Base-by-base conservation (phyloP, 2,113 vertebrate species). In the Apodemus speciosus region DNA sequence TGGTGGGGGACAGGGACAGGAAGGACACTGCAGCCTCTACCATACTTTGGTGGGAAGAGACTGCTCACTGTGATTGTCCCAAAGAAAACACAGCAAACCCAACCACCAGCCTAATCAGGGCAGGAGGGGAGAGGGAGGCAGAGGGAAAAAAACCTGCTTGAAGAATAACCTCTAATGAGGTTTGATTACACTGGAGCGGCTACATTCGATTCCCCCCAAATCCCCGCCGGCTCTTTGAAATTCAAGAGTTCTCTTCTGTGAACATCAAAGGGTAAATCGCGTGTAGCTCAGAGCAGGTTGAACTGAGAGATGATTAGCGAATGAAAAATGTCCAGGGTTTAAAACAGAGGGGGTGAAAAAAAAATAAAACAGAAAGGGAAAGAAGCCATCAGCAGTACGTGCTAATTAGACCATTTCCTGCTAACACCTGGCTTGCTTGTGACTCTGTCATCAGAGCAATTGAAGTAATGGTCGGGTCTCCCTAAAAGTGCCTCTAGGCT, bases 141-240 rank as follows among this genome's bases (percentile, higher is more conserved):
- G 94, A 51, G 53, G 96, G 95, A 92, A 93, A n/a, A 97, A 97
- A 96, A 93, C 96, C 97, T 95, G 95, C 96, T 97, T 92, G 96
- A 98, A 98, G 98, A 98, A 98, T 98, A 98, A 97, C 96, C 95
- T 94, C 97, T 98, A 98, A 98, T 98, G 98, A 98, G 98, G 95
- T 97, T 98, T 98, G 98, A 98, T 98, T 98, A 98, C 94, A 72
- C 96, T 93, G 95, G 79, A 18, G 97, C 96, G 97, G 97, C 97
- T 9, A n/a, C 97, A 97, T 95, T 96, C 92, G 86, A 97, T 97
- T 97, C 95, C 97, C 97, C 97, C 97, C 95, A 96, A 97, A 98
- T 98, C 97, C 95, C 97, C 95, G 97, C 96, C 86, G 88, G 95
- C 98, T 98, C 98, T 98, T 98, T 98, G 98, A 98, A 98, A 98